Percentiles rank a stretch among this genome's conserved stretches.
Evolutionary conservation across 2,888 invertebrate genomes (phyloP).

Genomic region (Thelaira solivaga): DNA sequence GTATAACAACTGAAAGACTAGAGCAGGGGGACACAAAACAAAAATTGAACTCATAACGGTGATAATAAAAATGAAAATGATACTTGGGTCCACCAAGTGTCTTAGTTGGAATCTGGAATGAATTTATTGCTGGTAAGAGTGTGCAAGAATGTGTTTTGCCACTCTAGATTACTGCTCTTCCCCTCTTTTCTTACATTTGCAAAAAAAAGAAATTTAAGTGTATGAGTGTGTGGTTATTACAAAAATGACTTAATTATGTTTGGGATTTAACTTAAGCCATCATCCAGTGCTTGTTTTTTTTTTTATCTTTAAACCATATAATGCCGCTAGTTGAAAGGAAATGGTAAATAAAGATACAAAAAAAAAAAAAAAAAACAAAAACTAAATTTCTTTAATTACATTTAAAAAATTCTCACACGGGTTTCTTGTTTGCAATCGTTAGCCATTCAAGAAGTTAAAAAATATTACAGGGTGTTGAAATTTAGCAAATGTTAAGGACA

Average conservation of each 20-base stretch:
- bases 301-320: slow-evolving; percentile 46
- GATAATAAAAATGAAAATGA: slow-evolving; percentile 33
- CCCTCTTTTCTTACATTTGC: neutral
- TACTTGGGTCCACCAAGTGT: slow-evolving; percentile 17
- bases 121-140: slow-evolving; percentile 31
- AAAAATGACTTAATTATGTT: slow-evolving; percentile 62
- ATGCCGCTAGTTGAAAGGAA: slow-evolving; percentile 35
- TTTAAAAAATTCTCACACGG: slow-evolving; percentile 50
- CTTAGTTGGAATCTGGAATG: neutral
- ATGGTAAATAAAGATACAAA: neutral
- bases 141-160: slow-evolving; percentile 24
- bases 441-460: neutral
- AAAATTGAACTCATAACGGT: slow-evolving; percentile 28
- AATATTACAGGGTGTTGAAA: neutral
- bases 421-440: slow-evolving; percentile 1
- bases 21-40: neutral
- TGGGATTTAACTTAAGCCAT: slow-evolving; percentile 39
- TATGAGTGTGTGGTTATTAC: slow-evolving; percentile 22
- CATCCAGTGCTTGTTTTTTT: slow-evolving; percentile 21
- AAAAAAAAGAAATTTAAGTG: slow-evolving; percentile 1
- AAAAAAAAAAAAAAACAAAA: neutral
- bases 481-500: too few species aligned
- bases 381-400: slow-evolving; percentile 29
- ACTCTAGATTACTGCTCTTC: slow-evolving; percentile 30
- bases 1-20: slow-evolving; percentile 32